Percentiles rank a stretch among this genome's conserved stretches.
Evolutionary conservation across 2,797 vertebrate species (phyloP).

Genomic region (Orientallactaga sibirica): DNA sequence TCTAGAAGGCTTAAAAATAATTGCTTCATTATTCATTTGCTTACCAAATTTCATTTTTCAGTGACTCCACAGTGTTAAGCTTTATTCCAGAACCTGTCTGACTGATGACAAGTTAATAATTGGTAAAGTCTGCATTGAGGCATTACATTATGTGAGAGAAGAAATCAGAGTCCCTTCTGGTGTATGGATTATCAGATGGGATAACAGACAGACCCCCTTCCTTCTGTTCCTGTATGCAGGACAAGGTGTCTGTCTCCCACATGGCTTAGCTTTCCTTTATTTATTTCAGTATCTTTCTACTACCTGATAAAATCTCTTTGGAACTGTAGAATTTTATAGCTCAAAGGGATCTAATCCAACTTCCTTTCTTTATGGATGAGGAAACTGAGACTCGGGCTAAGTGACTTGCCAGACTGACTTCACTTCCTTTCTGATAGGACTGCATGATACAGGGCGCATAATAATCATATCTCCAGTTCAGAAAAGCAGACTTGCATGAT

Average conservation of each 20-base stretch:
- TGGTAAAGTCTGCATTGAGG: conserved; percentile 66
- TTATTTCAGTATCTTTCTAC: conserved; percentile 76
- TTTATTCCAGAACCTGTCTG: conserved; percentile 74
- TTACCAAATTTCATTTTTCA: conserved; percentile 77
- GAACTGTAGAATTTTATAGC: conserved; percentile 80
- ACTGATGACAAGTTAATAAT: conserved; percentile 74
- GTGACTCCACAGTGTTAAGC: conserved; percentile 67
- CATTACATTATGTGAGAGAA: conserved; percentile 70
- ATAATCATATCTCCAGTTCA: conserved; percentile 64
- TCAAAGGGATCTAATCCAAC: conserved; percentile 72
- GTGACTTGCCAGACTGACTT: conserved; percentile 78
- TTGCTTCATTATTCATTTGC: conserved; percentile 77
- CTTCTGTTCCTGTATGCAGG: conserved; percentile 50
- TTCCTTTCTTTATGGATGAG: conserved; percentile 76
- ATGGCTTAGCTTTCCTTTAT: conserved; percentile 73
- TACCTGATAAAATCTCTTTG: conserved; percentile 79
- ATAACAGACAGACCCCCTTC: conserved; percentile 59
- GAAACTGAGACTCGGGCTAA: conserved; percentile 76
- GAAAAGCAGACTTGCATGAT: conserved; percentile 64
- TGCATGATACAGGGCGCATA: conserved; percentile 68
- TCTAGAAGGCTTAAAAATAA: conserved; percentile 70
- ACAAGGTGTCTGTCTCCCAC: conserved; percentile 72
- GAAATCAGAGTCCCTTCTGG: conserved; percentile 66
- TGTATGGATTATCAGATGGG: conserved; percentile 78
- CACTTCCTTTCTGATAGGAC: conserved; percentile 79